Evolutionary conservation across 2,888 invertebrate species (phyloP).

Genomic region (Eilema griseolum): DNA sequence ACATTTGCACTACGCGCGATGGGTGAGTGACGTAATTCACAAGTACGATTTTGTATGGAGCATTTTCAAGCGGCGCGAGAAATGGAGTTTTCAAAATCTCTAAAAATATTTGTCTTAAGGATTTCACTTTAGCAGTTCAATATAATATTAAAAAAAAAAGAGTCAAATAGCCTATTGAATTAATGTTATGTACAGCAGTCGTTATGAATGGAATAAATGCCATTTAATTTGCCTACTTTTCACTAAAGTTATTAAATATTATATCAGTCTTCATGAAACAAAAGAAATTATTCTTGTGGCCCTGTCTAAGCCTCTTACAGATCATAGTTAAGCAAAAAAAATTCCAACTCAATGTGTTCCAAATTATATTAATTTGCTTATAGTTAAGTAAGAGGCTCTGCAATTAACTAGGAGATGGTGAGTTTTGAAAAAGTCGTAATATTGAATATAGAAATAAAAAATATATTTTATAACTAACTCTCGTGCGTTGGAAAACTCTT

Average conservation of each 20-base stretch:
- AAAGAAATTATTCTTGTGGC: constrained; percentile 10
- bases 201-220: background rate
- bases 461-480: constrained; percentile 22
- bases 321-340: constrained; percentile 35
- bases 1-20: too few relatives aligned
- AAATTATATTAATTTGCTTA: constrained; percentile 51
- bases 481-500: constrained; percentile 23
- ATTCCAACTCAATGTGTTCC: constrained; percentile 54
- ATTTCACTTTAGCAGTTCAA: too few relatives aligned
- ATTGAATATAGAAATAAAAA: constrained; percentile 29
- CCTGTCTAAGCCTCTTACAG: constrained; percentile 30
- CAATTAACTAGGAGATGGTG: constrained; percentile 14
- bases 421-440: constrained; percentile 31
- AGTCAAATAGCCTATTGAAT: too few relatives aligned
- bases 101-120: too few relatives aligned
- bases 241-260: background rate
- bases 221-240: background rate
- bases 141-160: too few relatives aligned
- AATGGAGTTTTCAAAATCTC: too few relatives aligned
- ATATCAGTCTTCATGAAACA: background rate
- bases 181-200: background rate
- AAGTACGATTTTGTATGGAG: too few relatives aligned
- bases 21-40: too few relatives aligned
- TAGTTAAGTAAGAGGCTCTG: constrained; percentile 30
- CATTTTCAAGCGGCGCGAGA: too few relatives aligned